Evolutionary conservation across 53 echinoderm and acorn worm species (phyloP).

Genomic region (Zoroaster sp.): DNA sequence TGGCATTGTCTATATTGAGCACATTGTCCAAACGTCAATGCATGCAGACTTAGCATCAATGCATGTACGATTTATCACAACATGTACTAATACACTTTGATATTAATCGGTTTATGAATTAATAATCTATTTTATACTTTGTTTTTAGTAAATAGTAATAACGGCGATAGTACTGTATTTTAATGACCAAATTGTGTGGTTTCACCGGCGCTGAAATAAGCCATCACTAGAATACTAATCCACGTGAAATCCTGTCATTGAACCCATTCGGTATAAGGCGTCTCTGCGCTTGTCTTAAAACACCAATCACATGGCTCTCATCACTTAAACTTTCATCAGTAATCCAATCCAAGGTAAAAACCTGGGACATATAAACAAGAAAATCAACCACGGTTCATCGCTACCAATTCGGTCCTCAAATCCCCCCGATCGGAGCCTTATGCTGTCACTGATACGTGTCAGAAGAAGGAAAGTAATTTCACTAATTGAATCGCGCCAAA

Average conservation of each 20-base stretch:
- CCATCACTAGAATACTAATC: not conserved
- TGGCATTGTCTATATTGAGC: too few relatives aligned
- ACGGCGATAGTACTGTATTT: too few relatives aligned
- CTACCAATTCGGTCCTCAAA: conserved; percentile 19
- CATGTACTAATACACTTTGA: too few relatives aligned
- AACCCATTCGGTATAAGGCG: not conserved
- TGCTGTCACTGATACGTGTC: conserved; percentile 49
- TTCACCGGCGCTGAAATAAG: too few relatives aligned
- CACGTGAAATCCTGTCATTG: not conserved
- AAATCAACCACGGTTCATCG: conserved; percentile 41
- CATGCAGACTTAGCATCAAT: too few relatives aligned
- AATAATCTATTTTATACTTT: too few relatives aligned
- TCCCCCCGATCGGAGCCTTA: conserved; percentile 36
- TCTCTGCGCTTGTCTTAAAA: not conserved
- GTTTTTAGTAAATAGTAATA: too few relatives aligned
- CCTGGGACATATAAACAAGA: conserved; percentile 41
- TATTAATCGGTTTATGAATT: too few relatives aligned
- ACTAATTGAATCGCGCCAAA: conserved; percentile 54
- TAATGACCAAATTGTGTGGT: too few relatives aligned
- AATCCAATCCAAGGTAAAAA: conserved; percentile 21
- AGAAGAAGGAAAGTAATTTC: conserved; percentile 28
- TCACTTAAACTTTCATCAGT: conserved; percentile 46
- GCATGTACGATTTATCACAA: too few relatives aligned
- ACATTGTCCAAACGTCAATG: too few relatives aligned
- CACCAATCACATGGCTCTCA: conserved; percentile 1